These are phyloP conservation scores for Menidia beryllina DNA, from an alignment of 2,113 vertebrate species.

Conservation along the genomic window DNA sequence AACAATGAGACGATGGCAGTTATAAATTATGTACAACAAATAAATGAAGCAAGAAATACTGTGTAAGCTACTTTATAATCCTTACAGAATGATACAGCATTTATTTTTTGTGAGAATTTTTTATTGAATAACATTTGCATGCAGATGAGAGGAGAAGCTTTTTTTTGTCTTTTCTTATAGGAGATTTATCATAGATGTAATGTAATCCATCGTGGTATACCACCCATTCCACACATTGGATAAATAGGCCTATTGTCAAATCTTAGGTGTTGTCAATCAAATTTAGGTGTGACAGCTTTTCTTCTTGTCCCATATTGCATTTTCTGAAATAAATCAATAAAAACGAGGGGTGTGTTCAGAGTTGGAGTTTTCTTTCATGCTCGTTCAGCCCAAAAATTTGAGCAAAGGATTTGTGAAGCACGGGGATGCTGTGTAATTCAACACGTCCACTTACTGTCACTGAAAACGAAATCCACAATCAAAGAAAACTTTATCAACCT, in stretches of 20 bases:
- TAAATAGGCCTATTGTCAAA: conserved; percentile 28
- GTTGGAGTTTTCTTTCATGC: conserved; percentile 11
- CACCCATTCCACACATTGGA: conserved; percentile 15
- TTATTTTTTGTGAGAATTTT: conserved; percentile 45
- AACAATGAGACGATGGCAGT: conserved; percentile 40
- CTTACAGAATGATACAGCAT: conserved; percentile 20
- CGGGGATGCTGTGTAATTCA: conserved; percentile 39
- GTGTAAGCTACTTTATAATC: conserved; percentile 31
- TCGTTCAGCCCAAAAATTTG: too few relatives aligned
- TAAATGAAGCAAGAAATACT: conserved; percentile 35
- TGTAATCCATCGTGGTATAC: conserved; percentile 34
- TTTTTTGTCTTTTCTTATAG: conserved; percentile 19
- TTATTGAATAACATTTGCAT: conserved; percentile 32
- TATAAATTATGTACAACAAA: conserved; percentile 36
- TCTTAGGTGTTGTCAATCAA: conserved; percentile 32
- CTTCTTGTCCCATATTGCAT: conserved; percentile 21
- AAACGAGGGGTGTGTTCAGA: neutral
- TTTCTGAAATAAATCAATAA: too few relatives aligned
- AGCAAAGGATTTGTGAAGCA: conserved; percentile 22
- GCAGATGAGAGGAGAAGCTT: conserved; percentile 30
- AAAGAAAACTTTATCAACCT: conserved; percentile 22
- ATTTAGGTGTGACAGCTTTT: conserved; percentile 31
- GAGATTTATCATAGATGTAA: conserved; percentile 36
- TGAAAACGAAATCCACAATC: conserved; percentile 7
- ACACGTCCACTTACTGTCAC: conserved; percentile 32